Base-by-base conservation (phyloP, 2,888 invertebrate genomes). In the Cataglyphis albicans region DNA sequence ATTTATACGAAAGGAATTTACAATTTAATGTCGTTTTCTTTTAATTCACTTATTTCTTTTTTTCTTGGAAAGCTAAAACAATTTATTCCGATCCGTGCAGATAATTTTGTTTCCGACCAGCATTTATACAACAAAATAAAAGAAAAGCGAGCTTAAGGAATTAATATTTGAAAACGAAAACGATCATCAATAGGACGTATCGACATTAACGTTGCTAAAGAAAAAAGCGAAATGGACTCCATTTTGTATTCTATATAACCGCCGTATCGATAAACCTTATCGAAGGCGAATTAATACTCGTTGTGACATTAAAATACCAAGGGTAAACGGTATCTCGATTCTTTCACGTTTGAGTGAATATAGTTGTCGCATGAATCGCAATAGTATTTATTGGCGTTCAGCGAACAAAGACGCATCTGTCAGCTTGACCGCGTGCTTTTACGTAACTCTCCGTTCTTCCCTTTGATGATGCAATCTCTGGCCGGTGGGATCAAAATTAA, bases 301-400 rank as follows among this genome's bases (percentile, higher is more conserved):
- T 64, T 44, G 15, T 29, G n/a, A 64, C n/a, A 44, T 74, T 63
- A 41, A 74, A 48, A 74, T 35, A 18, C 15, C 63, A 64, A 44
- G 44, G 21, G 3, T 48, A 74, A 74, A 63, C n/a, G 0, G 15
- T 35, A 32, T 48, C 32, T 63, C 9, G 15, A 41, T 61, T 61
- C 0, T 44, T 18, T n/a, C 12, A 15, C 15, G 10, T 6, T 21
- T 15, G 29, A 32, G 3, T 4, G 29, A 72, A 72, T 38, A 3
- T 2, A 41, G 4, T 32, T 70, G 35, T 70, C 10, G 25, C 15
- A 15, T 5, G 10, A 57, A 72, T 38, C 5, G 9, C 57, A 18
- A 6, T 25, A 57, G 3, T 18, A 57, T 25, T 55, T 35, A 29
- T n/a, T n/a, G n/a, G 0, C 10, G 41, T 59, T 38, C 25, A 38